Conservation (phyloP, 2,888 invertebrate species). For the Lumbricus terrestris region DNA sequence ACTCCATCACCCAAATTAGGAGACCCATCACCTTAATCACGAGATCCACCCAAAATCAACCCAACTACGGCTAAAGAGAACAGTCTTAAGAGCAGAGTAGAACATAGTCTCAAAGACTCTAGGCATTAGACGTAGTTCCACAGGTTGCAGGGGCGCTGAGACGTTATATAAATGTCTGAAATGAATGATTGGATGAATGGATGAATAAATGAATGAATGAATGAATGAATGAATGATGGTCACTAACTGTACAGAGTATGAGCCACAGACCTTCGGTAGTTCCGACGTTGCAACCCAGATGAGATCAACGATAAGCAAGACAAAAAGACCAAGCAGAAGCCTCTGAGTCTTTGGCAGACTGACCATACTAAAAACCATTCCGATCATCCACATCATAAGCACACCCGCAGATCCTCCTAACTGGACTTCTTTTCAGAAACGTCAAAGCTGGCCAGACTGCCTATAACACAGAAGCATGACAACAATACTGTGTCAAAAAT, state of each 20-base stretch:
- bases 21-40: no score
- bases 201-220: no score
- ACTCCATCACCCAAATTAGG: no score
- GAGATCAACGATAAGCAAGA: slow-evolving; percentile 85
- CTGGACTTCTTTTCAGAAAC: not conserved
- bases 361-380: slow-evolving; percentile 10
- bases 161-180: no score
- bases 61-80: no score
- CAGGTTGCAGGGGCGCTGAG: no score
- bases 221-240: no score
- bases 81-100: no score
- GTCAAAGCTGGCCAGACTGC: not conserved
- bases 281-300: slow-evolving; percentile 95
- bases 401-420: not conserved
- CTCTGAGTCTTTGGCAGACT: slow-evolving; percentile 45
- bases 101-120: no score
- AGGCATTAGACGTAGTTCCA: no score
- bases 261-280: slow-evolving; percentile 78
- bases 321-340: slow-evolving; percentile 78
- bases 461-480: not conserved
- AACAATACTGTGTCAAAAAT: not conserved
- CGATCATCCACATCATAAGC: not conserved
- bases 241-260: not conserved
- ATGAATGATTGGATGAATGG: no score
- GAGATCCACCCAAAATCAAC: no score